Percentiles rank a stretch among this genome's conserved stretches.
These are phyloP conservation scores for Anabacerthia variegaticeps DNA, from an alignment of 2,797 vertebrate genomes.

Conservation along the genomic window DNA sequence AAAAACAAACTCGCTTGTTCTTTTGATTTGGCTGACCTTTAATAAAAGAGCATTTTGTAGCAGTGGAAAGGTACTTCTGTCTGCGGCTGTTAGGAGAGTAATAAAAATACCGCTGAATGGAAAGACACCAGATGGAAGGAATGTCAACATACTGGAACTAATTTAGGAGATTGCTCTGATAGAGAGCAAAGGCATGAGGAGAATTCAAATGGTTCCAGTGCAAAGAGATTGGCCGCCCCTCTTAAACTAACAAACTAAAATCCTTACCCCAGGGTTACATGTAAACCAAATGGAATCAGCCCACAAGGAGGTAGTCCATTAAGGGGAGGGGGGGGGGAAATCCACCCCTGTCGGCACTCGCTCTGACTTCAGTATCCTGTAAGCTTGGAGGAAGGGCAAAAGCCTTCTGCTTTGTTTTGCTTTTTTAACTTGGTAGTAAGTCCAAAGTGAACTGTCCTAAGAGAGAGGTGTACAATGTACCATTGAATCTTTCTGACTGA, in stretches of 20 bases:
- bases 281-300: slow-evolving; percentile 66
- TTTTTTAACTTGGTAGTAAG: not conserved
- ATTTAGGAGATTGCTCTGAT: slow-evolving; percentile 73
- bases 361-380: not conserved
- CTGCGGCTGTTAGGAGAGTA: slow-evolving; percentile 69
- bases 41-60: slow-evolving; percentile 68
- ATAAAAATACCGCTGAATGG: slow-evolving; percentile 70
- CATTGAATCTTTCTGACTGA: not conserved
- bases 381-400: not conserved
- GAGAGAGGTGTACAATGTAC: not conserved
- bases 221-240: slow-evolving; percentile 47
- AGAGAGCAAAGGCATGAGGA: slow-evolving; percentile 70
- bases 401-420: not conserved
- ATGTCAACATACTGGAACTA: slow-evolving; percentile 74
- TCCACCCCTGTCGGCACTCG: not conserved
- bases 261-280: slow-evolving; percentile 63
- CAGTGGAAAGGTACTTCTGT: slow-evolving; percentile 73
- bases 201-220: slow-evolving; percentile 66
- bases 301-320: slow-evolving; percentile 43
- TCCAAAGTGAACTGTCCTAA: not conserved
- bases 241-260: slow-evolving; percentile 71
- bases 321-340: not conserved
- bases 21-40: slow-evolving; percentile 72
- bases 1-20: slow-evolving; percentile 51
- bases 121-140: slow-evolving; percentile 72